phyloP scores from a whole-genome alignment of 2,113 vertebrate species.

The Varanus salvator region DNA sequence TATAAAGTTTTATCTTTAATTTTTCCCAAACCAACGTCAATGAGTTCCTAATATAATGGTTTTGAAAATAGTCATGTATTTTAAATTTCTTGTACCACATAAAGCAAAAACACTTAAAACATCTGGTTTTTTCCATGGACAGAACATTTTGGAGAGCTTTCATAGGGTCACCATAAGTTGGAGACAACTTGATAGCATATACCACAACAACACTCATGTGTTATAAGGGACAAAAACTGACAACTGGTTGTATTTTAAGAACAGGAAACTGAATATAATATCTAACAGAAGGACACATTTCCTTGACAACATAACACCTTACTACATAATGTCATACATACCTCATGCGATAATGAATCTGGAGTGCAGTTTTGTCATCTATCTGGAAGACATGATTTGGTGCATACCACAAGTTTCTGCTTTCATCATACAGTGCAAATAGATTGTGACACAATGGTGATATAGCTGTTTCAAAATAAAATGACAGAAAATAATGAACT shows the following conservation, averaged over 20 bases:
- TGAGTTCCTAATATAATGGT: no score
- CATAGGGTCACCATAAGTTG: no score
- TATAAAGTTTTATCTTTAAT: no score
- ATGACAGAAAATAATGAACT: fast-evolving
- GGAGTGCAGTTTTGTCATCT: conserved; percentile 83
- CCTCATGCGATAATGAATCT: conserved; percentile 95
- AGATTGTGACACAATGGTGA: conserved; percentile 96
- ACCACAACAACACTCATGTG: no score
- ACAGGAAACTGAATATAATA: neutral
- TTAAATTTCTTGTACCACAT: no score
- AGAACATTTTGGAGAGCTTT: no score
- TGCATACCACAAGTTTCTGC: conserved; percentile 86
- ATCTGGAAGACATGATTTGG: conserved; percentile 90
- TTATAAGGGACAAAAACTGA: no score
- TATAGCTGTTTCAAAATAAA: conserved; percentile 79
- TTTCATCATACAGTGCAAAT: conserved; percentile 90
- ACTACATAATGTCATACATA: conserved; percentile 61
- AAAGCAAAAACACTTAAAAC: no score
- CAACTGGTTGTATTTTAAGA: neutral
- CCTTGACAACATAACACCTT: neutral
- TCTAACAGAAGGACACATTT: fast-evolving
- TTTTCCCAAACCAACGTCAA: no score
- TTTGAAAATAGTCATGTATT: no score
- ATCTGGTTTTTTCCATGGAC: no score
- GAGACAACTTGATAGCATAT: no score